A percentile compares a stretch with the other conserved stretches of the same genome.
Evolutionary conservation across 2,113 vertebrate species (phyloP).

Genomic region (Opisthocomus hoazin): DNA sequence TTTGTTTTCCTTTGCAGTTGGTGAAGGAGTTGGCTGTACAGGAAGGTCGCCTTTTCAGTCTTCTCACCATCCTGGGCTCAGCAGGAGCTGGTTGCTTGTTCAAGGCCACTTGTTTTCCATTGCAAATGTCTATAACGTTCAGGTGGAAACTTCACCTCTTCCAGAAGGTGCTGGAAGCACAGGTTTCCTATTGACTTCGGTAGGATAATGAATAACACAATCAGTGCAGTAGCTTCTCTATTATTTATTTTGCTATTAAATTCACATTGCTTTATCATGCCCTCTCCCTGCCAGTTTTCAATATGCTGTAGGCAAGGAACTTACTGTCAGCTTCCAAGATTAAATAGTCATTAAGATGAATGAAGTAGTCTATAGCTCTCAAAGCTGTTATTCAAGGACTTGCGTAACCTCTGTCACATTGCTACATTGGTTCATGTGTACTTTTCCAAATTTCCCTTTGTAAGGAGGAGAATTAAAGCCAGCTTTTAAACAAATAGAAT

Average conservation of each 20-base stretch:
- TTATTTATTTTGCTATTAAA: constrained; percentile 55
- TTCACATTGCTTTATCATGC: constrained; percentile 7
- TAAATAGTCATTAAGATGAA: constrained; percentile 43
- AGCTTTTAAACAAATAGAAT: not conserved
- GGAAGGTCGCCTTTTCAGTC: not conserved
- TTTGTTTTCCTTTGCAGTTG: not conserved
- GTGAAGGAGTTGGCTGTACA: not conserved
- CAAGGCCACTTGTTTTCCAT: not conserved
- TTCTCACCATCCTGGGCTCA: not conserved
- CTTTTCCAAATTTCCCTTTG: not conserved
- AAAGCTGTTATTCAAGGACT: not conserved
- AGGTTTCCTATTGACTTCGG: not conserved
- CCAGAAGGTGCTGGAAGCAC: not conserved
- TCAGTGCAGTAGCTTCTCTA: not conserved
- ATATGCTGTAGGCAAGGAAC: constrained; percentile 4
- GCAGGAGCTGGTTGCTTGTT: not conserved
- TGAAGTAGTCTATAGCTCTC: not conserved
- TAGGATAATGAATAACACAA: not conserved
- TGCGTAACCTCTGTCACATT: not conserved
- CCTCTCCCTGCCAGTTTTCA: constrained; percentile 12
- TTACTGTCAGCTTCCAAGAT: constrained; percentile 28
- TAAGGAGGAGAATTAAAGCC: not conserved
- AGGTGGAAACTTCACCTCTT: not conserved
- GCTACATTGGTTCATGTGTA: not conserved
- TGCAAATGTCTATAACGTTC: not conserved